Percentiles rank a stretch among this genome's conserved stretches.
These are phyloP conservation scores for Pecten maximus DNA, from an alignment of 2,888 invertebrate species.

Conservation along the genomic window DNA sequence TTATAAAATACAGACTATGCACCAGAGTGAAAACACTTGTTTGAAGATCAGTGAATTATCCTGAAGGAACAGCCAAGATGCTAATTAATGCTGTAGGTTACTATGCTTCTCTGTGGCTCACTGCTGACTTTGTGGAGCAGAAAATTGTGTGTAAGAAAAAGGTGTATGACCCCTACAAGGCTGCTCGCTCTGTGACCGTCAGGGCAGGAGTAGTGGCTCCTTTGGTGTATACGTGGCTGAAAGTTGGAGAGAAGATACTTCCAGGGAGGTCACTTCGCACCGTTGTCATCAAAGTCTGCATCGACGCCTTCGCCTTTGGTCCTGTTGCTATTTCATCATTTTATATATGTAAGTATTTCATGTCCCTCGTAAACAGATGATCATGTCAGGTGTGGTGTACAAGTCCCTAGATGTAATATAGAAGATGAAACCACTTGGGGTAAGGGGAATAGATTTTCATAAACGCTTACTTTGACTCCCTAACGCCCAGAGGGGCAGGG, in stretches of 20 bases:
- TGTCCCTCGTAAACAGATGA: not conserved
- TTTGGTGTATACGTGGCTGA: slow-evolving; percentile 65
- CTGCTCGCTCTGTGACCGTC: slow-evolving; percentile 59
- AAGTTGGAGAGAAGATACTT: slow-evolving; percentile 56
- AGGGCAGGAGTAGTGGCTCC: slow-evolving; percentile 66
- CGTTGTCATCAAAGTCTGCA: slow-evolving; percentile 62
- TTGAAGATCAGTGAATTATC: no score
- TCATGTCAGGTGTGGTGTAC: no score
- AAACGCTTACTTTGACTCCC: no score
- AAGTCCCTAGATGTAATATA: no score
- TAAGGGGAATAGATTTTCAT: no score
- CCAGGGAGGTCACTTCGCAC: slow-evolving; percentile 57
- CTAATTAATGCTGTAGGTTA: slow-evolving; percentile 58
- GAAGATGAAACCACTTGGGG: no score
- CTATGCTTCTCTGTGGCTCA: slow-evolving; percentile 59
- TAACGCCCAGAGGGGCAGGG: no score
- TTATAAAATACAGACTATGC: no score
- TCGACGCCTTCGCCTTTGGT: slow-evolving; percentile 61
- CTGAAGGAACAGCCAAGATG: slow-evolving; percentile 45
- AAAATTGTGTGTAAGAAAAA: slow-evolving; percentile 55
- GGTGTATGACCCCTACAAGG: slow-evolving; percentile 60
- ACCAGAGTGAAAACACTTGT: no score
- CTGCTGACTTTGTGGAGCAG: slow-evolving; percentile 61
- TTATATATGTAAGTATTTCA: slow-evolving; percentile 61
- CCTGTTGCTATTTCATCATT: slow-evolving; percentile 64